These are phyloP conservation scores for Ricordea florida DNA, from an alignment of 92 coral and sea anemone species.

Conservation along the genomic window DNA sequence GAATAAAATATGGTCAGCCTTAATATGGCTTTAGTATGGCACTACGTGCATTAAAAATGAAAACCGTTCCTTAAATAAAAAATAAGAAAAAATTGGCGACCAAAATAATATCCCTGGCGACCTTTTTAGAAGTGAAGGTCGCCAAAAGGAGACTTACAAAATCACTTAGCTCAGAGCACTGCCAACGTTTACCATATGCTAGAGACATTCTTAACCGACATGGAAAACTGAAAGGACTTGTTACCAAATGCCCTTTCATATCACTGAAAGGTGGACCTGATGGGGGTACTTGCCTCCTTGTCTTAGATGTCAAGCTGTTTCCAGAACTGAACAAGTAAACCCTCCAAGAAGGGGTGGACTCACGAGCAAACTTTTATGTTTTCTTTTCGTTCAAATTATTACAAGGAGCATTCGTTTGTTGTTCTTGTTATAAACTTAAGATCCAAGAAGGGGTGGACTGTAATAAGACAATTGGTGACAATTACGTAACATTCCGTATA, in stretches of 20 bases:
- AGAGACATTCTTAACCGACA: slow-evolving; percentile 36
- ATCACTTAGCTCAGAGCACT: too few species aligned
- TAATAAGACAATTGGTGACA: neutral
- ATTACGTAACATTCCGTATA: neutral
- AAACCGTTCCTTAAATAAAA: too few species aligned
- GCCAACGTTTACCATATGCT: slow-evolving; percentile 52
- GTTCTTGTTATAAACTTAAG: too few species aligned
- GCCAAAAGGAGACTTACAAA: too few species aligned
- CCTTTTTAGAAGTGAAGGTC: too few species aligned
- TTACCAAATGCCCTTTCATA: slow-evolving; percentile 51
- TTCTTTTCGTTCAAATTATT: neutral
- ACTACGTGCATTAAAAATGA: too few species aligned
- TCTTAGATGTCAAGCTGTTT: neutral
- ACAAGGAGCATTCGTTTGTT: neutral
- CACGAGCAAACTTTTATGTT: neutral
- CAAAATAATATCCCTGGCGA: too few species aligned
- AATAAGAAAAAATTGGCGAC: too few species aligned
- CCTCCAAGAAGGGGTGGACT: neutral
- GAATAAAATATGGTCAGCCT: too few species aligned
- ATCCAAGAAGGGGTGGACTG: neutral
- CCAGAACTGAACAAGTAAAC: neutral
- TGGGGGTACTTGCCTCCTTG: neutral
- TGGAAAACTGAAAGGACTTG: slow-evolving; percentile 58
- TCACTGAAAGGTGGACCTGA: slow-evolving; percentile 35
- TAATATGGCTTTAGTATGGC: too few species aligned